Percentiles rank a stretch among this genome's conserved stretches.
Conservation (phyloP, 2,113 vertebrate genomes). For the Megaceryle maxima region DNA sequence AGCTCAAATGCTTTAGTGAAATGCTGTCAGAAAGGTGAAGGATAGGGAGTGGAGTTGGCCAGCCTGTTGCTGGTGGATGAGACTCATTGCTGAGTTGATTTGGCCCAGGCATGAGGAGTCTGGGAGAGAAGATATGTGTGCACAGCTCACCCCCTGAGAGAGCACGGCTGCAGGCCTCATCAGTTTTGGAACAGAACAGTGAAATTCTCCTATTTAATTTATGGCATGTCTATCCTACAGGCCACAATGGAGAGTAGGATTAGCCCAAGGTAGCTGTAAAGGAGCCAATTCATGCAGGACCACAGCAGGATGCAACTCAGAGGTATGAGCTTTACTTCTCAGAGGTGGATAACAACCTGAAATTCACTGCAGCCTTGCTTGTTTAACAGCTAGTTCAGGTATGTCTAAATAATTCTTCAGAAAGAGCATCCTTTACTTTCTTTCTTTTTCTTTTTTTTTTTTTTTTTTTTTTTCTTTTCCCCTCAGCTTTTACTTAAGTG, state of each 20-base stretch:
- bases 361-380: background rate
- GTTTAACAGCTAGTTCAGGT: background rate
- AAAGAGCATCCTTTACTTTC: background rate
- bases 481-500: background rate
- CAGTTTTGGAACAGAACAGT: background rate
- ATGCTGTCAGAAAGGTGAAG: background rate
- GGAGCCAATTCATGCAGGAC: background rate
- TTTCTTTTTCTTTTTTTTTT: too few relatives aligned
- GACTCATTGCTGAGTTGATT: background rate
- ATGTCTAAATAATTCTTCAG: background rate
- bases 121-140: background rate
- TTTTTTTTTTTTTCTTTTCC: background rate
- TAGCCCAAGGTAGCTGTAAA: constrained; percentile 38
- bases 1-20: background rate
- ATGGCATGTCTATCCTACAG: background rate
- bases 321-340: background rate
- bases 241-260: background rate
- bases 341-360: background rate
- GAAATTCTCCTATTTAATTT: background rate
- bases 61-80: background rate
- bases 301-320: background rate
- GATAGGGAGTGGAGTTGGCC: background rate
- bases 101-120: background rate
- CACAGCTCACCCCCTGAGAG: background rate
- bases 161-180: background rate